Base-by-base conservation (phyloP, 2,113 vertebrate species). In the Malurus elegans region DNA sequence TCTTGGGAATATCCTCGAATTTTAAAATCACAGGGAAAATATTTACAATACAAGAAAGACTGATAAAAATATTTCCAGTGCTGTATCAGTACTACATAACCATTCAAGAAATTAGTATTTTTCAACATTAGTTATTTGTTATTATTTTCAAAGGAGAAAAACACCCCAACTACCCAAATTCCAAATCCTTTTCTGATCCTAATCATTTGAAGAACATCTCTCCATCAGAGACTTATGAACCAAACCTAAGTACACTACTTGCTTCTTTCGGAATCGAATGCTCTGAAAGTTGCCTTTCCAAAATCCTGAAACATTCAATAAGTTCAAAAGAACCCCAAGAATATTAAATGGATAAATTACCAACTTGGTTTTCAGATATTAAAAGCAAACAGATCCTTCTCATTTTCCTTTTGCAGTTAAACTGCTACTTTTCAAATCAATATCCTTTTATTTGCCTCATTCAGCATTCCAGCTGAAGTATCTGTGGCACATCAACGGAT, bases 51-150 rank as follows among this genome's bases (percentile, higher is more conserved):
- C 5, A 26, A 45, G 9, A 53, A 61, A 83, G n/a, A 17, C 3
- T 6, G 26, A 14, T 34, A 4, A 44, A 65, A 76, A 50, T 3
- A 9, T 69, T 84, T 47, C 40, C 14, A 51, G 18, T 38, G 48
- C 1, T 7, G 0, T 3, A 62, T 23, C 9, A 47, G 36, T 69
- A 31, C 14, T 42, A 67, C 3, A 18, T 11, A 64, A 31, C 7
- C 36, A 24, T 14, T 50, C 2, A 40, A 86, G 9, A 53, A 79
- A 31, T 45, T 4, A 86, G 2, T 12, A 56, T 11, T 65, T 69
- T 50, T n/a, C 29, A 69, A 13, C 13, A 36, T n/a, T 60, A 51
- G 4, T 20, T 61, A 32, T 31, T 50, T 48, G 47, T 47, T 48
- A 50, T 28, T 40, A 24, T 88, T 73, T 69, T 64, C 21, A 50